Conservation (phyloP, 2,888 invertebrate genomes). For the Ochropacha duplaris region DNA sequence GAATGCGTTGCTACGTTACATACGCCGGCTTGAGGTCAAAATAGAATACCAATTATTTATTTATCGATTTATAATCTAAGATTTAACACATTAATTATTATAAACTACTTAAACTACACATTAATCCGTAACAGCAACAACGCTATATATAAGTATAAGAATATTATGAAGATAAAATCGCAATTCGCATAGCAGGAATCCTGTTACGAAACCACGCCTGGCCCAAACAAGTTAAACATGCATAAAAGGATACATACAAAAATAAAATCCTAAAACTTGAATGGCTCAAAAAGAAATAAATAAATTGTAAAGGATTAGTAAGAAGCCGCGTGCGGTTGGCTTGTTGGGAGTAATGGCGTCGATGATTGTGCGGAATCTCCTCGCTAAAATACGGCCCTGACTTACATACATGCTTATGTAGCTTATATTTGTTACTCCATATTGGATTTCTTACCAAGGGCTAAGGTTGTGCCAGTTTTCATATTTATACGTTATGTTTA, state of each 20-base stretch:
- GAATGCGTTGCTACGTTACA: too few species aligned
- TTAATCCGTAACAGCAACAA: not conserved
- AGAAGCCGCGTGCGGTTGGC: constrained; percentile 59
- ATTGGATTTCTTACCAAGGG: constrained; percentile 3
- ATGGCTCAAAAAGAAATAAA: constrained; percentile 58
- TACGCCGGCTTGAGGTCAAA: not conserved
- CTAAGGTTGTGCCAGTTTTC: not conserved
- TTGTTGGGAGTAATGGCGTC: constrained; percentile 56
- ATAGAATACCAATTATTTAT: not conserved
- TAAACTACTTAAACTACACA: too few species aligned
- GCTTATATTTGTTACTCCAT: constrained; percentile 8
- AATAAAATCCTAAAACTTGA: constrained; percentile 52
- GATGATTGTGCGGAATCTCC: constrained; percentile 52
- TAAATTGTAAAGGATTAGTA: constrained; percentile 64
- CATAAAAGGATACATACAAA: constrained; percentile 62
- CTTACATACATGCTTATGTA: not conserved
- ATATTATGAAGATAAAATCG: not conserved
- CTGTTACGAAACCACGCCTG: constrained; percentile 19
- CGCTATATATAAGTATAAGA: not conserved
- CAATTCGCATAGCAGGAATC: not conserved
- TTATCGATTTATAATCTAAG: not conserved
- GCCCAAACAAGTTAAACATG: constrained; percentile 43
- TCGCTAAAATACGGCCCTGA: not conserved
- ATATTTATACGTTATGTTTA: not conserved
- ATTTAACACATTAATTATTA: not conserved